phyloP scores from a whole-genome alignment of 2,113 vertebrate genomes.

The Aphyosemion australe region DNA sequence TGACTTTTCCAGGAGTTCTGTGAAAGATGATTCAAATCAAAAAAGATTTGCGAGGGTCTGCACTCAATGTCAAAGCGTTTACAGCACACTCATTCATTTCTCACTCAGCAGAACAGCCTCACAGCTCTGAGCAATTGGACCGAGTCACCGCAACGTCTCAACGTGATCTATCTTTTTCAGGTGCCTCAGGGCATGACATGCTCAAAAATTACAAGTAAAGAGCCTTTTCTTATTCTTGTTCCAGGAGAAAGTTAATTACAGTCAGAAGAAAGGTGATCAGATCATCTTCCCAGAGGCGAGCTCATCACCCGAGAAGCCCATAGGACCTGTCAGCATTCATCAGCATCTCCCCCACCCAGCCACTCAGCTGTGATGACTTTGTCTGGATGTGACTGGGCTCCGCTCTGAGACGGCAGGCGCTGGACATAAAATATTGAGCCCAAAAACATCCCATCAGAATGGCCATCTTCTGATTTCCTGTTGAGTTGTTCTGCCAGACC shows the following conservation, averaged over 20 bases:
- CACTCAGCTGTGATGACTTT: conserved; percentile 47
- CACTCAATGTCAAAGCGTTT: conserved; percentile 40
- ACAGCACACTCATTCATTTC: conserved; percentile 37
- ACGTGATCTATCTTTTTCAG: conserved; percentile 21
- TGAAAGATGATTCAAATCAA: conserved; percentile 56
- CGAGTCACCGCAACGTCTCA: background rate
- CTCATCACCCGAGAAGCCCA: conserved; percentile 47
- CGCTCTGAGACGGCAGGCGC: conserved; percentile 6
- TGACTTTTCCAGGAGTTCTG: conserved; percentile 28
- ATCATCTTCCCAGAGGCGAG: conserved; percentile 30
- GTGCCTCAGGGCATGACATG: background rate
- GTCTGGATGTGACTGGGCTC: conserved; percentile 42
- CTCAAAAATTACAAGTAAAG: conserved; percentile 21
- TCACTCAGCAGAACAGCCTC: conserved; percentile 18
- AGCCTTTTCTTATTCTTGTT: conserved; percentile 29
- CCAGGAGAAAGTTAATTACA: conserved; percentile 38
- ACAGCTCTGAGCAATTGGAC: conserved; percentile 18
- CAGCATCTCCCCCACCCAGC: conserved; percentile 45
- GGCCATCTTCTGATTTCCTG: conserved; percentile 39
- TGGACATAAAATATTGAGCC: conserved; percentile 46
- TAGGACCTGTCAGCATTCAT: conserved; percentile 59
- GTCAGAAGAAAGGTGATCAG: conserved; percentile 58
- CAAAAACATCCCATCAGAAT: conserved; percentile 37
- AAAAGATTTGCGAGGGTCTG: conserved; percentile 10
- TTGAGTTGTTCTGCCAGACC: conserved; percentile 16